Evolutionary conservation across 2,797 vertebrate genomes (phyloP), one percentile per base, ranked within the genome.

Genomic region (Myotis planiceps): DNA sequence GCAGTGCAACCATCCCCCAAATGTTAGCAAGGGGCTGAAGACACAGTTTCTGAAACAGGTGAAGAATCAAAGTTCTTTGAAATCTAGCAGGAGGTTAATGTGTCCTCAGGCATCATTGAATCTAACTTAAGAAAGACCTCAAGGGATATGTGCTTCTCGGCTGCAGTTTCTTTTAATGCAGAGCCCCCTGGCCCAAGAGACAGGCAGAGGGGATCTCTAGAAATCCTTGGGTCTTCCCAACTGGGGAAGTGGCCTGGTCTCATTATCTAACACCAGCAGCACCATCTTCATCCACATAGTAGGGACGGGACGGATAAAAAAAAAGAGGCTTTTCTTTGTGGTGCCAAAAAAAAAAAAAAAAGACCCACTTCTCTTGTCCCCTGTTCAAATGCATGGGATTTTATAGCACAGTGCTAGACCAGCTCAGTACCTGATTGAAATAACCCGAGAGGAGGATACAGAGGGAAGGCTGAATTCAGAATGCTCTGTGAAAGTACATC

Each of bases 401-500:
- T 98, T 96, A 81, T 92, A 97, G 90, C 87, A 94, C 92, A 95
- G 92, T 71, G 76, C 96, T 98, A 98, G 97, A 98, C 94, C 96
- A 97, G 92, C 97, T 98, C 96, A 97, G 97, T 97, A 97, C 96
- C 97, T 98, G 97, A 98, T 96, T 98, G 98, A 98, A 98, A 98
- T 98, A 98, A 98, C 95, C 97, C 98, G 96, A 98, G 97, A 98
- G 95, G 96, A 98, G 97, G 97, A 97, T 97, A 96, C 85, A 74
- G 97, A 97, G 96, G 96, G 95, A 98, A 98, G 97, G 80, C 97
- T 97, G 98, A 97, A 98, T 98, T 97, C 97, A 98, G 97, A 98
- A 97, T 97, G 88, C 94, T 98, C 97, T 98, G 97, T 98, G 97
- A 98, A 98, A 98, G 95, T 98, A 98, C 98, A 98, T 98, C 99